These are phyloP conservation scores for Alexandromys fortis DNA, from an alignment of 2,113 vertebrate genomes.

Conservation along the genomic window DNA sequence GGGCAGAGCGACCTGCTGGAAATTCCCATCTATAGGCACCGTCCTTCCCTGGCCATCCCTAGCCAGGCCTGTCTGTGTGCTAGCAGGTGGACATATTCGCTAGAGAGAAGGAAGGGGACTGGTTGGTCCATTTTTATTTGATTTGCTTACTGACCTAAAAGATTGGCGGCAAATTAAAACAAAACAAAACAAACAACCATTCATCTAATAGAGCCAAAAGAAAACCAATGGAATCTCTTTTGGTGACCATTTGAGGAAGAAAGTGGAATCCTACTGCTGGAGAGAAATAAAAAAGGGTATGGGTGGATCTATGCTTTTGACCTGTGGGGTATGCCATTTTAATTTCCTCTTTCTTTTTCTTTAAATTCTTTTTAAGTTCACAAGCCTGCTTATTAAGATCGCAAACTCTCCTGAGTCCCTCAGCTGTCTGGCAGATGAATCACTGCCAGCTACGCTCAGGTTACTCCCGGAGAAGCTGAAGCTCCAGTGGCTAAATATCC, in stretches of 20 bases:
- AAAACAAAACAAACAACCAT: neutral
- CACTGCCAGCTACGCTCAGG: slow-evolving; percentile 67
- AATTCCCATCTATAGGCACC: fast-evolving
- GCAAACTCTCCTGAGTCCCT: slow-evolving; percentile 52
- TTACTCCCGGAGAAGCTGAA: neutral
- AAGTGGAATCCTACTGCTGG: slow-evolving; percentile 61
- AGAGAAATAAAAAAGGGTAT: neutral
- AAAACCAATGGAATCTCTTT: slow-evolving; percentile 32
- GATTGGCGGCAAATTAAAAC: neutral
- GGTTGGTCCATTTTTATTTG: neutral
- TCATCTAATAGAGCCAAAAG: neutral
- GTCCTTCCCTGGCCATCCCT: neutral
- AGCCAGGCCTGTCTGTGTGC: neutral
- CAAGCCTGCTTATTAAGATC: slow-evolving; percentile 77
- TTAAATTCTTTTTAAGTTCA: slow-evolving; percentile 62
- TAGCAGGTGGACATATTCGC: neutral
- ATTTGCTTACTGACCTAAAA: neutral
- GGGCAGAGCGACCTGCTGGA: neutral
- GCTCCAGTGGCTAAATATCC: neutral
- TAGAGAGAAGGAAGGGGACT: neutral
- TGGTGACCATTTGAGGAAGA: slow-evolving; percentile 23
- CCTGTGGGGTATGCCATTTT: slow-evolving; percentile 57
- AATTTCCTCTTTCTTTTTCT: slow-evolving; percentile 55
- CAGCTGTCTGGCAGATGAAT: slow-evolving; percentile 61
- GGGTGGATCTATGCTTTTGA: slow-evolving; percentile 64